These are phyloP conservation scores for Eutolmus rufibarbis DNA, from an alignment of 2,888 invertebrate species.

Conservation along the genomic window DNA sequence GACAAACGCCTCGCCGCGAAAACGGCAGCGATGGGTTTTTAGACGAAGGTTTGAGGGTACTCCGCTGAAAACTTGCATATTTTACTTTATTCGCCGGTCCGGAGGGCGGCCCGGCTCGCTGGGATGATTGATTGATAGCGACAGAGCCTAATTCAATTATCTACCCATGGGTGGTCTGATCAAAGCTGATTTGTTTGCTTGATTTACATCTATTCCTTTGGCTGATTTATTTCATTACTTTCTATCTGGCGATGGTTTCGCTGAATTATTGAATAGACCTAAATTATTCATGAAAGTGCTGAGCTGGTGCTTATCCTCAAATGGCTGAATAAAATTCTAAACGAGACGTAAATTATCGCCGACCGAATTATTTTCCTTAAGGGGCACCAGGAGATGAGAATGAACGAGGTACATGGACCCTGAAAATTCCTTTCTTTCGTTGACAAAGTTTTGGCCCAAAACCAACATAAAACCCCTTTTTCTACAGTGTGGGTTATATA, in stretches of 20 bases:
- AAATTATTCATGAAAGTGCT: slow-evolving; percentile 39
- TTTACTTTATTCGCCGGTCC: neutral
- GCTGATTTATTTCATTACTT: slow-evolving; percentile 41
- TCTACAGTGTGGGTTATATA: neutral
- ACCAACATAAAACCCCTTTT: neutral
- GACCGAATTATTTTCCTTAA: neutral
- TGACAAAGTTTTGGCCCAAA: neutral
- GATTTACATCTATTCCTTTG: slow-evolving; percentile 39
- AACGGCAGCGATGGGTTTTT: neutral
- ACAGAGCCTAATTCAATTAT: slow-evolving; percentile 43
- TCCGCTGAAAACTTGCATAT: slow-evolving; percentile 34
- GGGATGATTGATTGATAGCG: slow-evolving; percentile 44
- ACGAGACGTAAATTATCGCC: slow-evolving; percentile 5
- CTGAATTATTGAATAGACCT: slow-evolving; percentile 26
- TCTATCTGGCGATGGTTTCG: slow-evolving; percentile 36
- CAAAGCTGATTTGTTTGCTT: slow-evolving; percentile 42
- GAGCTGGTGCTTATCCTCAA: neutral
- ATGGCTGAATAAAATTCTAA: neutral
- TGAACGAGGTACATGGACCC: neutral
- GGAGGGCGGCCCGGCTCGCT: neutral
- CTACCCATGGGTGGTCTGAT: slow-evolving; percentile 27
- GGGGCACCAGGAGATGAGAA: neutral
- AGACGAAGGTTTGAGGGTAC: neutral
- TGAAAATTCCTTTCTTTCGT: neutral
- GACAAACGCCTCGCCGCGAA: neutral